Percentiles rank a stretch among this genome's conserved stretches.
Evolutionary conservation across 2,888 invertebrate species (phyloP).

Genomic region (Cephonodes hylas): DNA sequence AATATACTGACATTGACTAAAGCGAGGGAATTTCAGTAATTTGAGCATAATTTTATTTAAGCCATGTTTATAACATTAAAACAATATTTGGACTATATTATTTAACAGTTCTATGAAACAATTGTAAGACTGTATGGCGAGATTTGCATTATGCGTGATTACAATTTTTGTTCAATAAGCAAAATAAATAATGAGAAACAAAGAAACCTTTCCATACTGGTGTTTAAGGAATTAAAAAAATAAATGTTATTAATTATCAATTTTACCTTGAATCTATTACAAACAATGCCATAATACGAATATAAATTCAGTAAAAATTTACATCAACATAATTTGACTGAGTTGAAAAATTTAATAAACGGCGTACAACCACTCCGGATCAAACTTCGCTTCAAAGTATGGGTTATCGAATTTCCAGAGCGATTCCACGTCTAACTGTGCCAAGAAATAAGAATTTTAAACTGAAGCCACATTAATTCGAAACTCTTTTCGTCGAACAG

Average conservation of each 20-base stretch:
- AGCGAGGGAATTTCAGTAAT: too few relatives aligned
- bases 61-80: too few relatives aligned
- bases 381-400: conserved; percentile 28
- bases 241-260: too few relatives aligned
- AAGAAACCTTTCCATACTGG: too few relatives aligned
- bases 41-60: background rate
- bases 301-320: conserved; percentile 12
- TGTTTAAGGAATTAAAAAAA: too few relatives aligned
- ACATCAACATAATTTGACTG: background rate
- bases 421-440: conserved; percentile 23
- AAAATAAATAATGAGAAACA: too few relatives aligned
- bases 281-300: background rate
- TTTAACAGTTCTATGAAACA: too few relatives aligned
- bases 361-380: conserved; percentile 17
- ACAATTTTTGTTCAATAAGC: too few relatives aligned
- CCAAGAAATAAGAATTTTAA: conserved; percentile 36
- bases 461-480: conserved; percentile 32
- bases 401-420: conserved; percentile 29
- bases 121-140: too few relatives aligned
- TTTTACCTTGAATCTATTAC: background rate
- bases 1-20: background rate
- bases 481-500: conserved; percentile 32
- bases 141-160: too few relatives aligned
- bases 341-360: conserved; percentile 11
- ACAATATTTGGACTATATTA: too few relatives aligned